These are phyloP conservation scores for Bombycilla garrulus DNA, from an alignment of 2,113 vertebrate genomes.

Conservation along the genomic window DNA sequence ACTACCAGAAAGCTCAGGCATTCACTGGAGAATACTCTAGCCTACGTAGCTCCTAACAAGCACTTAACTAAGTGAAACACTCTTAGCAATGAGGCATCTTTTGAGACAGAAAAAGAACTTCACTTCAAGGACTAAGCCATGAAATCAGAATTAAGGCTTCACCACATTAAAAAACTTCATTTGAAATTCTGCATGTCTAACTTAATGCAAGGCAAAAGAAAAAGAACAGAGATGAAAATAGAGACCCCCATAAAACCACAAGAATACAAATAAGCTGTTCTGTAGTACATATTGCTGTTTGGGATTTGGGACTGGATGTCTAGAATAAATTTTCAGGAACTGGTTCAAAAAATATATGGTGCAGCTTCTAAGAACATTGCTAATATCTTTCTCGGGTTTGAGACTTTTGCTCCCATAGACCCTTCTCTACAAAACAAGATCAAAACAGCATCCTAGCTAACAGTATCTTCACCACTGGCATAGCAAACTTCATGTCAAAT, in stretches of 20 bases:
- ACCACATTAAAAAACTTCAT: neutral
- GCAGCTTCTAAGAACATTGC: neutral
- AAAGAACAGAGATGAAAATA: neutral
- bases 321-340: neutral
- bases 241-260: neutral
- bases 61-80: neutral
- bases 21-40: neutral
- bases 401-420: fast-evolving
- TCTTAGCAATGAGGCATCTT: neutral
- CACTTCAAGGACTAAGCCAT: neutral
- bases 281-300: neutral
- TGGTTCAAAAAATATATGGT: neutral
- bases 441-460: neutral
- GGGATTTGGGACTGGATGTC: neutral
- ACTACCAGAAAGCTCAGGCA: neutral
- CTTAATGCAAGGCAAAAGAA: neutral
- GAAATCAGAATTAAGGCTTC: neutral
- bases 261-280: neutral
- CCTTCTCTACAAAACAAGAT: neutral
- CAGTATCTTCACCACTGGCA: neutral
- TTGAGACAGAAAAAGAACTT: neutral
- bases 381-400: neutral
- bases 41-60: neutral
- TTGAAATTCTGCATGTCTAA: neutral
- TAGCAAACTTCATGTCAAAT: neutral